Base-by-base conservation (phyloP, 2,888 invertebrate species). In the Bombylius discolor region DNA sequence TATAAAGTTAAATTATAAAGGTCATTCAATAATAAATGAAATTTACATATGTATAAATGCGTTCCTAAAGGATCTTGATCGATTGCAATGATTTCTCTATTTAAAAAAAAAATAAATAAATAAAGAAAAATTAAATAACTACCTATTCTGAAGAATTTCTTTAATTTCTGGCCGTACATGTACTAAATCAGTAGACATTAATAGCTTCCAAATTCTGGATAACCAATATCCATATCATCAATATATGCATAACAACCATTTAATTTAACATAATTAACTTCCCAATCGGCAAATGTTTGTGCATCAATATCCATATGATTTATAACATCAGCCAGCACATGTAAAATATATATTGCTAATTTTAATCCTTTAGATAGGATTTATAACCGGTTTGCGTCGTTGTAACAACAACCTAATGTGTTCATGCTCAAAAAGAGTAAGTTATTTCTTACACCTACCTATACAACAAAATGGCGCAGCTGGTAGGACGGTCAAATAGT, bases 231-330 rank as follows among this genome's bases (percentile, higher is more conserved):
- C 78, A 81, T 79, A n/a, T 76, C 74, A 31, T 68, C 67, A 4
- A 77, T 70, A 58, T 83, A 79, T 1, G 83, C 79, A 73, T 87
- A 79, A 67, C 89, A 90, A 1, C 88, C 89, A 69, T 90, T 89
- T 52, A 89, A 71, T 72, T 89, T 89, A 33, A 90, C 77, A 69
- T 86, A 87, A 70, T 90, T 89, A 1, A 88, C 83, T 48, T 77
- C 80, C 89, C 89, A 90, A 34, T 82, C 80, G 7, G 86, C 87
- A 70, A 88, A 87, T 2, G 84, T 83, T 62, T 83, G 68, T 0
- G 87, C 85, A 71, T 89, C 89, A 8, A 75, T 67, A 65, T 82
- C 77, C 70, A 85, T 74, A 68, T 83, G 76, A 31, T 79, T 76
- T 52, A 81, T 74, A 58, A 83, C 81, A 46, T 88, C 89, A 1